Percentiles rank a stretch among this genome's conserved stretches.
Conservation (phyloP, 1,140 invertebrate genomes). For the Lasioglossum baleicum region DNA sequence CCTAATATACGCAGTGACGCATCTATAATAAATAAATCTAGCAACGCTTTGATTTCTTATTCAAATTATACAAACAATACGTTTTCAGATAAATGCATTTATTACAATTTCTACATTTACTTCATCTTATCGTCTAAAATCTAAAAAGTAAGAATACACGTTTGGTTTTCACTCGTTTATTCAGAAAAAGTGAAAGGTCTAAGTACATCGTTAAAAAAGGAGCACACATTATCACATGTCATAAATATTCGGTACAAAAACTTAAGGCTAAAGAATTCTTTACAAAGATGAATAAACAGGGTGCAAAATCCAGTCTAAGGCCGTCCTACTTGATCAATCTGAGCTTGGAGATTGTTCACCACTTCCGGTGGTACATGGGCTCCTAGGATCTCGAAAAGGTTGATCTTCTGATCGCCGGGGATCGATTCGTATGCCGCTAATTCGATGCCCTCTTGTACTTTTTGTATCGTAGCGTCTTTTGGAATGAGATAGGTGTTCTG, state of each 20-base stretch:
- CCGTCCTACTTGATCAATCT: slow-evolving; percentile 89
- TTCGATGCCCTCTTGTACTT: slow-evolving; percentile 91
- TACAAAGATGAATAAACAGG: slow-evolving; percentile 25
- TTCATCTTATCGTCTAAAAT: too few species aligned
- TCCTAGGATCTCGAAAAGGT: slow-evolving; percentile 89
- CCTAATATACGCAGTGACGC: slow-evolving; percentile 17
- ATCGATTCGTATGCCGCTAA: slow-evolving; percentile 90
- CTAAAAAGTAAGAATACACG: not conserved
- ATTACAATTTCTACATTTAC: too few species aligned
- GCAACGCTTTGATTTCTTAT: not conserved
- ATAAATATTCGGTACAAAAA: slow-evolving; percentile 62
- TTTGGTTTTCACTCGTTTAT: slow-evolving; percentile 49
- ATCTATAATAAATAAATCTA: not conserved
- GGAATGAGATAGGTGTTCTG: slow-evolving; percentile 91
- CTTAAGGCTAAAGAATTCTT: slow-evolving; percentile 39
- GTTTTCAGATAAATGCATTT: too few species aligned
- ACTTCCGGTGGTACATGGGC: slow-evolving; percentile 91
- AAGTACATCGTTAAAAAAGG: slow-evolving; percentile 35
- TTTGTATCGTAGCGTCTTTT: slow-evolving; percentile 91
- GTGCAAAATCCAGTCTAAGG: slow-evolving; percentile 76
- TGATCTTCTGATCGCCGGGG: slow-evolving; percentile 89
- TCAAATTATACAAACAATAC: too few species aligned
- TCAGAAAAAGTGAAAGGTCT: slow-evolving; percentile 52
- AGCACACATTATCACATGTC: slow-evolving; percentile 36
- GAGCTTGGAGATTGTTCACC: slow-evolving; percentile 90